Percentiles rank a stretch among this genome's conserved stretches.
These are phyloP conservation scores for Altica lythri DNA, from an alignment of 2,888 invertebrate genomes.

Conservation along the genomic window DNA sequence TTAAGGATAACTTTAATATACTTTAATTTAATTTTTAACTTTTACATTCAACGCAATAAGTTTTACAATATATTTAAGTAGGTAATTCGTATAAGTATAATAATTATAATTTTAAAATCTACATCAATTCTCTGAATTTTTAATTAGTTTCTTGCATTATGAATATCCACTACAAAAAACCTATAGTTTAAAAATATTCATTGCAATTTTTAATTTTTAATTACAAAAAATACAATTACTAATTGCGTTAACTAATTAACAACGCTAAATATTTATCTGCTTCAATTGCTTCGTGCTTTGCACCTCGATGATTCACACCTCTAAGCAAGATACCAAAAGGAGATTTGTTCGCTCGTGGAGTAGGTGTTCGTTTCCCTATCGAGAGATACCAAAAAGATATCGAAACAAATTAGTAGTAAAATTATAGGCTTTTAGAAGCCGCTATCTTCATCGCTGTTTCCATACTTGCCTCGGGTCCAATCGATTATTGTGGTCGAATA, in stretches of 20 bases:
- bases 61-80: too few relatives aligned
- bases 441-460: conserved; percentile 47
- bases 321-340: background rate
- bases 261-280: background rate
- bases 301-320: conserved; percentile 10
- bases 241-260: background rate
- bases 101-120: too few relatives aligned
- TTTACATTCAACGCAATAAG: too few relatives aligned
- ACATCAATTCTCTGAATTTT: too few relatives aligned
- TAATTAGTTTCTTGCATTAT: too few relatives aligned
- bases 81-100: too few relatives aligned
- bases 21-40: too few relatives aligned
- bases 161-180: too few relatives aligned
- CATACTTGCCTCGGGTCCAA: conserved; percentile 53
- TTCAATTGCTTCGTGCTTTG: background rate
- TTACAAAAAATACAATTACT: too few relatives aligned
- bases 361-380: conserved; percentile 18
- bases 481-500: conserved; percentile 56
- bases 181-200: too few relatives aligned
- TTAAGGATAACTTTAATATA: too few relatives aligned
- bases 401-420: conserved; percentile 58
- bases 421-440: conserved; percentile 59
- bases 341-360: conserved; percentile 19
- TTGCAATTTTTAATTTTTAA: too few relatives aligned
- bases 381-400: conserved; percentile 54